A percentile compares a stretch with the other conserved stretches of the same genome.
These are phyloP conservation scores for Buteo buteo DNA, from an alignment of 2,113 vertebrate genomes.

Conservation along the genomic window DNA sequence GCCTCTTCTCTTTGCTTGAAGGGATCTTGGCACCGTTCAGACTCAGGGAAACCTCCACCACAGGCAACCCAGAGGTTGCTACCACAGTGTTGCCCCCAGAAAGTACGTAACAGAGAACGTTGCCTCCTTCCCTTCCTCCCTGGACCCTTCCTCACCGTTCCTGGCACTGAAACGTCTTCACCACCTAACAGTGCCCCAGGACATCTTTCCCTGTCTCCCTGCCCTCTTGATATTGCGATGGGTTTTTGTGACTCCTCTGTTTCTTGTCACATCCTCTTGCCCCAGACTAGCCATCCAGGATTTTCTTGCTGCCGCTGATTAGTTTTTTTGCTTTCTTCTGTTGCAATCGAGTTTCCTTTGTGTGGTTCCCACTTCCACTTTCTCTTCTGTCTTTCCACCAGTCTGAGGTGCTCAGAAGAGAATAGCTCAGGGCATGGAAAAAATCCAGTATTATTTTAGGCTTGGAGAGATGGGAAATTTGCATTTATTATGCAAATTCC, in stretches of 20 bases:
- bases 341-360: neutral
- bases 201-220: neutral
- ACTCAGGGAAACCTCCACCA: accelerated
- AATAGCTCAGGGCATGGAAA: neutral
- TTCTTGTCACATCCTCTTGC: neutral
- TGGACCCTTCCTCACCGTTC: neutral
- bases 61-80: accelerated
- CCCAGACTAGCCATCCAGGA: accelerated
- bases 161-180: neutral
- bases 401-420: neutral
- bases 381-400: neutral
- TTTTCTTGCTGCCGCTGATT: neutral
- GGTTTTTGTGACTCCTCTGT: neutral
- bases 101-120: neutral
- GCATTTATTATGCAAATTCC: neutral
- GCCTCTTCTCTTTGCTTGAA: neutral
- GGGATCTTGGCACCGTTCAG: neutral
- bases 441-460: neutral
- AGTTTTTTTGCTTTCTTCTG: neutral
- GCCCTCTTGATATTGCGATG: accelerated
- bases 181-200: no score
- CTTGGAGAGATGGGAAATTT: neutral
- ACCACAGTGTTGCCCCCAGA: neutral
- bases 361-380: neutral
- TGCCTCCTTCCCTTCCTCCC: neutral